Base-by-base conservation (phyloP, 2,797 vertebrate species). In the Cuculus canorus region DNA sequence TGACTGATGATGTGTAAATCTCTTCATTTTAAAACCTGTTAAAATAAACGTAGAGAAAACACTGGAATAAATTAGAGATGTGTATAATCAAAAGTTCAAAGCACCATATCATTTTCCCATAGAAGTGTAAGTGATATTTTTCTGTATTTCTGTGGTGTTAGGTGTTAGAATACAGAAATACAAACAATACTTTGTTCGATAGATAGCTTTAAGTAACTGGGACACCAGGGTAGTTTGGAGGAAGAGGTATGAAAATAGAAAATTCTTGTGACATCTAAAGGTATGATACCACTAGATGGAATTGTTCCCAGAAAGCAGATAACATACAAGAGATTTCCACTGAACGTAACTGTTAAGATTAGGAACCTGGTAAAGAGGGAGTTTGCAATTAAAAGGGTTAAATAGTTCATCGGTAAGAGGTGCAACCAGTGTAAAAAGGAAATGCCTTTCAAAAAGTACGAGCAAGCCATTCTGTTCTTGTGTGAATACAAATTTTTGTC, bases 401-500 rank as follows among this genome's bases (percentile, higher is more conserved):
- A 79, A 41, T 73, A 48, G 82, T 22, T 63, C 9, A 63, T 89
- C 47, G 65, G 3, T 65, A 43, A 57, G 52, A 70, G 22, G 21
- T 37, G 13, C 23, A 83, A 57, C 48, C 32, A 56, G 14, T 45
- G 45, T 37, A n/a, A 61, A 79, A 82, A 83, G 30, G 41, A 65
- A 35, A 27, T 50, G 11, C 33, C 30, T 88, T 89, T 73, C 22
- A 32, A 33, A 45, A 64, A 48, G 5, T 39, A 14, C 30, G 57
- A 66, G 33, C 32, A 18, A 37, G 61, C 11, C 6, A 72, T 56
- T 53, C 39, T 41, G 5, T 9, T 60, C 21, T 25, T 73, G 13
- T 68, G 82, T 37, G 47, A 86, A 80, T 83, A 61, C 68, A 22
- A 17, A 11, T 90, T 28, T 93, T 60, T 96, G 19, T 93, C 43